Evolutionary conservation across 2,113 vertebrate genomes (phyloP).

Genomic region (Ciconia boyciana): DNA sequence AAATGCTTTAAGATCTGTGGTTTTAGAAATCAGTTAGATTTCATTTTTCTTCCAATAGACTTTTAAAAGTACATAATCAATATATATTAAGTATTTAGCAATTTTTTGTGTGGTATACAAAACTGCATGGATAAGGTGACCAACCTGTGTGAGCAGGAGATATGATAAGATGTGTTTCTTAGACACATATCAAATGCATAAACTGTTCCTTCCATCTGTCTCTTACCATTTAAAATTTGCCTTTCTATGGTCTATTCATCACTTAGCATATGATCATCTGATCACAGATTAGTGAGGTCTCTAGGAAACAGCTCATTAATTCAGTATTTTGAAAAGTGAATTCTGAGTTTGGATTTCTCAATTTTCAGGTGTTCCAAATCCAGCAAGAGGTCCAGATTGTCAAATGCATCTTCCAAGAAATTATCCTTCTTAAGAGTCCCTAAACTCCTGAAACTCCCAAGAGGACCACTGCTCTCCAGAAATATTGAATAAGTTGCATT

Average conservation of each 20-base stretch:
- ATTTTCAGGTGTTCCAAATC: background rate
- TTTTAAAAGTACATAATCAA: background rate
- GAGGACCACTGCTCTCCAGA: background rate
- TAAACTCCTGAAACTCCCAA: background rate
- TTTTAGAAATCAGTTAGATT: background rate
- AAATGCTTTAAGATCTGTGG: background rate
- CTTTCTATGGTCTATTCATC: background rate
- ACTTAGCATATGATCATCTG: background rate
- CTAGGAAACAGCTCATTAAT: background rate
- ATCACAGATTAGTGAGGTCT: background rate
- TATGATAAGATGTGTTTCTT: background rate
- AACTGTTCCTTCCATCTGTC: background rate
- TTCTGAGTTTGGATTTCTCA: background rate
- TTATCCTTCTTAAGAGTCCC: background rate
- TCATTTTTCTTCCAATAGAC: background rate
- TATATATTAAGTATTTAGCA: background rate
- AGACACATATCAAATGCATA: background rate
- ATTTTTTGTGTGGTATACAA: background rate
- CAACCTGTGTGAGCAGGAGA: background rate
- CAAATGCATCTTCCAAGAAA: background rate
- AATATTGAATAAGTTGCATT: background rate
- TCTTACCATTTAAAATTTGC: background rate
- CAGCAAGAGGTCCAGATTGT: background rate
- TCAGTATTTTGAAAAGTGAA: background rate
- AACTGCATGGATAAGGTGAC: background rate